A percentile compares a stretch with the other conserved stretches of the same genome.
Evolutionary conservation across 2,113 vertebrate species (phyloP).

Genomic region (Conger conger): DNA sequence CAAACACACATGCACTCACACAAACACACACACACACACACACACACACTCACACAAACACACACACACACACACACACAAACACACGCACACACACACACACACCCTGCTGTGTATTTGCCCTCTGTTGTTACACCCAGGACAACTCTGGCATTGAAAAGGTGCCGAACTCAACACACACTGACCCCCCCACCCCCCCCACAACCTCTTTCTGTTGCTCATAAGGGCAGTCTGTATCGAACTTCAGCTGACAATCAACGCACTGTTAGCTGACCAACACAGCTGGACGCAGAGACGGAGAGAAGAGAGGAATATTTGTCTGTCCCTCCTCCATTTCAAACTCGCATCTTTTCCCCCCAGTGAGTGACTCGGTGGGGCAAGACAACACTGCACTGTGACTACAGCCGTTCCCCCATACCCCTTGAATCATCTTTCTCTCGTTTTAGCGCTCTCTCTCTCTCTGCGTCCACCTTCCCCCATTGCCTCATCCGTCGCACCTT

Average conservation of each 20-base stretch:
- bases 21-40: slow-evolving; percentile 7
- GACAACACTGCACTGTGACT: background rate
- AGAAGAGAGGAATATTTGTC: slow-evolving; percentile 49
- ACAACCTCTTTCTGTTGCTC: slow-evolving; percentile 49
- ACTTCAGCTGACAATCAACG: slow-evolving; percentile 65
- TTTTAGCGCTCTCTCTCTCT: background rate
- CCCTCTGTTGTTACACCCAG: slow-evolving; percentile 12
- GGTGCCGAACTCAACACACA: slow-evolving; percentile 19
- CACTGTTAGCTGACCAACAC: slow-evolving; percentile 64
- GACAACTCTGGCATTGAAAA: slow-evolving; percentile 35
- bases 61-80: slow-evolving; percentile 15
- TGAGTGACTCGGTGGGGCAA: background rate
- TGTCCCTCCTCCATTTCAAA: slow-evolving; percentile 17
- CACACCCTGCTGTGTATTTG: slow-evolving; percentile 1
- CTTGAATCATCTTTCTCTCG: background rate
- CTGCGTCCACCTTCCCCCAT: slow-evolving; percentile 21
- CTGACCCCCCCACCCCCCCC: slow-evolving; percentile 35
- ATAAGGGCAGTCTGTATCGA: slow-evolving; percentile 67
- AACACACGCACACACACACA: slow-evolving; percentile 26
- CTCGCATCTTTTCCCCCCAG: background rate
- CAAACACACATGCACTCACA: slow-evolving; percentile 23
- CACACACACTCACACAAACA: slow-evolving; percentile 21
- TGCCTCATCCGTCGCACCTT: slow-evolving; percentile 20
- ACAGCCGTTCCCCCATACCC: background rate
- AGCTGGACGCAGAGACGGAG: slow-evolving; percentile 63